These are phyloP conservation scores for Reticulitermes speratus DNA, from an alignment of 1,140 invertebrate genomes.

Conservation along the genomic window DNA sequence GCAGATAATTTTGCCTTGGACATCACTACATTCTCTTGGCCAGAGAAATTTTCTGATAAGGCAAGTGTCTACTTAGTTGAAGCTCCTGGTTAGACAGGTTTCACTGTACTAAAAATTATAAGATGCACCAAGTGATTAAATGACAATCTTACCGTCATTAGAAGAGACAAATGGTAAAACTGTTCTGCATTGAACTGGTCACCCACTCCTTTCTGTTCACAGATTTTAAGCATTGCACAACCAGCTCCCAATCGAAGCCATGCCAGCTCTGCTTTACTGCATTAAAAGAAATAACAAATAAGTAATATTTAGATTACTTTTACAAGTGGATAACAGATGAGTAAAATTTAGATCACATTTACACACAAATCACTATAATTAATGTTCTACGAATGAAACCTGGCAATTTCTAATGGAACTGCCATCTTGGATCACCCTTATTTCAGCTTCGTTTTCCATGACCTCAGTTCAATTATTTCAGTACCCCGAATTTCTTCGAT, in stretches of 20 bases:
- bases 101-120: not conserved
- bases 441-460: no score
- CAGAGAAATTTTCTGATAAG: no score
- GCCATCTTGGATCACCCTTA: no score
- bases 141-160: conserved; percentile 76
- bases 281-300: conserved; percentile 38
- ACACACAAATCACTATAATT: no score
- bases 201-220: conserved; percentile 92
- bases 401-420: no score
- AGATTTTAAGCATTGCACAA: conserved; percentile 93
- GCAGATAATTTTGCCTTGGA: no score
- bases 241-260: conserved; percentile 88
- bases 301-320: conserved; percentile 26
- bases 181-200: conserved; percentile 93
- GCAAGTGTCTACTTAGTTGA: no score
- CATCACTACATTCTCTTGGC: no score
- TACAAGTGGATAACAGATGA: not conserved
- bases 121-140: not conserved
- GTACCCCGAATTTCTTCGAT: no score
- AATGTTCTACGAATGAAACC: no score
- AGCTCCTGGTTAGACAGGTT: no score
- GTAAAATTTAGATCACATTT: not conserved
- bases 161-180: conserved; percentile 88
- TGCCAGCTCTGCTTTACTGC: conserved; percentile 87
- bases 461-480: no score